Base-by-base conservation (phyloP, 2,797 vertebrate species). In the Galago senegalensis region DNA sequence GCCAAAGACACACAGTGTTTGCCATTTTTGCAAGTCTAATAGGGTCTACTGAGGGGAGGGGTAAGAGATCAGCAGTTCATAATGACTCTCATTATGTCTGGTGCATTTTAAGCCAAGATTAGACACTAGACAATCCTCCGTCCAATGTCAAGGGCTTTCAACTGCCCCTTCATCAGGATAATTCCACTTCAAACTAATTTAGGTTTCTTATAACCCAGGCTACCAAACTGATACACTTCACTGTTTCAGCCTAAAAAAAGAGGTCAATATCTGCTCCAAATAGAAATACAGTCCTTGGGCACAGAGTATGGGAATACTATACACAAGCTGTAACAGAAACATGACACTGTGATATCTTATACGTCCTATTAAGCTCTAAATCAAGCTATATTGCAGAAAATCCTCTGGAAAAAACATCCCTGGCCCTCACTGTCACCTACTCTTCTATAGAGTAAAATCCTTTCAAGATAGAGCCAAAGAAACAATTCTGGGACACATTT, bases 131-230 rank as follows among this genome's bases (percentile, higher is more conserved):
- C 81, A 98, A 82, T 96, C 96, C 89, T 97, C 97, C 97, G 96
- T 93, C 93, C 97, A 85, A 87, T 96, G 95, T 95, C 86, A 89
- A 91, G 93, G 82, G 82, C 20, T 97, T 97, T 97, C 91, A 96
- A 96, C 94, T 97, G 94, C 91, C 96, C 97, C 97, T 96, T 97
- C 97, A 96, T 95, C 84, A 94, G 94, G 84, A 96, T 94, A 97
- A 97, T 97, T 96, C 97, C 95, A 97, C 97, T 97, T 96, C 96
- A 96, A 96, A 96, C 96, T 97, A 94, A 96, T 97, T 96, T 97
- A 95, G 79, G 96, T 96, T 97, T 95, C 96, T 94, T 95, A 94
- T 91, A 95, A 95, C 91, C 37, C 63, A 81, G 93, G 93, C 92
- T 90, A 96, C 90, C 89, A 81, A 95, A 97, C 87, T 27, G 67